These are phyloP conservation scores for Drosophila nasuta DNA, from an alignment of 1,140 invertebrate species.

Conservation along the genomic window DNA sequence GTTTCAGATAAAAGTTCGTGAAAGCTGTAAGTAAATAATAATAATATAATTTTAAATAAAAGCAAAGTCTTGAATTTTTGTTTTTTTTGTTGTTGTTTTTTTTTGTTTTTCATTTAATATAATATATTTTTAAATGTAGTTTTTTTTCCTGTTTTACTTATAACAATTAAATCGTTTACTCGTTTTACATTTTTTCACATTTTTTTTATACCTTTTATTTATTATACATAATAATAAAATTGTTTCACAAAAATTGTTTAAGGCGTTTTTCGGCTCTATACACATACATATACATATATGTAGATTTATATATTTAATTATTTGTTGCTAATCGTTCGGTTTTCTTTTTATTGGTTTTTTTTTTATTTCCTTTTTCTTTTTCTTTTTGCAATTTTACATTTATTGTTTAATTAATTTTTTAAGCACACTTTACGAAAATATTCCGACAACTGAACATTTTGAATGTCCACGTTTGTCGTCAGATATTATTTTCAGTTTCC, in stretches of 20 bases:
- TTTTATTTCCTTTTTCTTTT: conserved; percentile 33
- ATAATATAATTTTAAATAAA: conserved; percentile 23
- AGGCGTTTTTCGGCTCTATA: conserved; percentile 79
- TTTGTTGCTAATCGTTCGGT: conserved; percentile 45
- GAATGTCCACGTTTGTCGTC: conserved; percentile 56
- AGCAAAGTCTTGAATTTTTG: conserved; percentile 1
- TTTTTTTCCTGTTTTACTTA: conserved; percentile 64
- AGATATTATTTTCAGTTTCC: conserved; percentile 42
- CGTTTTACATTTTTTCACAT: conserved; percentile 72
- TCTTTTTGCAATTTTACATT: conserved; percentile 41
- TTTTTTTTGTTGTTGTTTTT: conserved; percentile 38
- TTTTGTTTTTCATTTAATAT: conserved; percentile 51
- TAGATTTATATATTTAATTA: conserved; percentile 54
- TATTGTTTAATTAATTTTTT: conserved; percentile 52
- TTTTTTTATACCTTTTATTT: conserved; percentile 32
- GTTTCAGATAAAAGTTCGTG: neutral
- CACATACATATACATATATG: conserved; percentile 60
- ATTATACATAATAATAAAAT: conserved; percentile 65
- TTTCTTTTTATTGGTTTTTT: conserved; percentile 49
- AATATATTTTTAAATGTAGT: conserved; percentile 74
- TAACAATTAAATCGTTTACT: conserved; percentile 79
- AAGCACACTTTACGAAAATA: conserved; percentile 78
- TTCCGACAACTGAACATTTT: conserved; percentile 69
- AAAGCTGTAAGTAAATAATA: conserved; percentile 33
- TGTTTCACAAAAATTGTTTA: conserved; percentile 78